phyloP scores from a whole-genome alignment of 2,888 invertebrate species.

The Calliopum simillimum region DNA sequence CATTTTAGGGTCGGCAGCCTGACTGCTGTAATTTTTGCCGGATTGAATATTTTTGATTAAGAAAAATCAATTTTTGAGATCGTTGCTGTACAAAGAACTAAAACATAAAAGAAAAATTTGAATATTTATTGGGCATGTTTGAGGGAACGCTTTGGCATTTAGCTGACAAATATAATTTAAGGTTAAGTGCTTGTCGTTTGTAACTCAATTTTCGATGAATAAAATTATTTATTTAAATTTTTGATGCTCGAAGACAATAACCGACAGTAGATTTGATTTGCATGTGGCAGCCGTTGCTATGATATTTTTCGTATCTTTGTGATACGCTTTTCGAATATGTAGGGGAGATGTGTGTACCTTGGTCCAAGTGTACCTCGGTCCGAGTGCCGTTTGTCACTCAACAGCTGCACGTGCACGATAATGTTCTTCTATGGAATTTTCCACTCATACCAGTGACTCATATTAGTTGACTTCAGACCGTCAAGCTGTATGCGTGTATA shows the following conservation, averaged over 20 bases:
- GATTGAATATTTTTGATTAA: neutral
- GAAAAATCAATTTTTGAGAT: constrained; percentile 16
- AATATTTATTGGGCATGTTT: constrained; percentile 13
- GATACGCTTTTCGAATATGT: too few species aligned
- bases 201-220: neutral
- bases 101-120: constrained; percentile 7
- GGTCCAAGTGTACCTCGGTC: too few species aligned
- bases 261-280: neutral
- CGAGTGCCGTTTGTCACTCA: too few species aligned
- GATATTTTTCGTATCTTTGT: neutral
- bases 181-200: too few species aligned
- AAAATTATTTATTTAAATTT: too few species aligned
- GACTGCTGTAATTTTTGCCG: neutral
- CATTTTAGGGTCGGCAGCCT: constrained; percentile 23
- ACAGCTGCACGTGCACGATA: too few species aligned
- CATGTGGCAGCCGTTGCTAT: neutral
- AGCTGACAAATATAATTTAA: neutral
- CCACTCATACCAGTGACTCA: too few species aligned
- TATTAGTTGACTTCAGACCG: too few species aligned
- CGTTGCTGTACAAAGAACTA: constrained; percentile 1
- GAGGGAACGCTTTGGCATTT: constrained; percentile 26
- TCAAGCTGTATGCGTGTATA: too few species aligned
- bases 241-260: neutral
- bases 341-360: too few species aligned
- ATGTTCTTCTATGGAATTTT: too few species aligned